A percentile compares a stretch with the other conserved stretches of the same genome.
phyloP scores from a whole-genome alignment of 2,113 vertebrate genomes.

The Conger conger region DNA sequence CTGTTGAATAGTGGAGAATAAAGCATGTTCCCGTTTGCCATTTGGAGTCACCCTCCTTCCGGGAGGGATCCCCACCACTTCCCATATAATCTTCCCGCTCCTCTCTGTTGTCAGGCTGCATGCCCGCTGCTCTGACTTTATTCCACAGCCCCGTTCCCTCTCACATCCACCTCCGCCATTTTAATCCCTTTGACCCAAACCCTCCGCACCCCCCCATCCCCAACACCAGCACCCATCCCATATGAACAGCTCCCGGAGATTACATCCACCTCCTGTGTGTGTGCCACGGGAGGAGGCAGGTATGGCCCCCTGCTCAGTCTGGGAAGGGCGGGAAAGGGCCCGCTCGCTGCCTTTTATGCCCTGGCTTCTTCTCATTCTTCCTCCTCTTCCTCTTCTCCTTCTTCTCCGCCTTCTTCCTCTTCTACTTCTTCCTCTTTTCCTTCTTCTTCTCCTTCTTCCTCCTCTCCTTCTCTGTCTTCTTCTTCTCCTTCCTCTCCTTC shows the following conservation, averaged over 20 bases:
- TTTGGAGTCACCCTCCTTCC: conserved; percentile 61
- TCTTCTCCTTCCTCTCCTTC: no score
- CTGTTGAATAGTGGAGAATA: conserved; percentile 59
- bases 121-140: conserved; percentile 66
- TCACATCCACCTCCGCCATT: conserved; percentile 70
- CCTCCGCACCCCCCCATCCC: conserved; percentile 53
- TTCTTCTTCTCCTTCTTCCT: no score
- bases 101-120: conserved; percentile 66
- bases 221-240: no score
- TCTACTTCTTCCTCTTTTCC: no score
- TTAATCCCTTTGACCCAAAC: conserved; percentile 76
- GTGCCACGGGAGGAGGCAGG: conserved; percentile 6
- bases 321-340: not conserved
- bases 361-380: not conserved
- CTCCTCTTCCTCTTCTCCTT: not conserved
- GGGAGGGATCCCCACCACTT: conserved; percentile 60
- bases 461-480: no score
- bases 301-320: not conserved
- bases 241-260: conserved; percentile 73
- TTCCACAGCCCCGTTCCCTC: conserved; percentile 60
- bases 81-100: conserved; percentile 69
- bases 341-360: not conserved
- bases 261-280: conserved; percentile 65
- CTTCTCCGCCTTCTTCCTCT: not conserved
- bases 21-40: conserved; percentile 68